phyloP scores from a whole-genome alignment of 2,113 vertebrate genomes.

The Puntigrus tetrazona region DNA sequence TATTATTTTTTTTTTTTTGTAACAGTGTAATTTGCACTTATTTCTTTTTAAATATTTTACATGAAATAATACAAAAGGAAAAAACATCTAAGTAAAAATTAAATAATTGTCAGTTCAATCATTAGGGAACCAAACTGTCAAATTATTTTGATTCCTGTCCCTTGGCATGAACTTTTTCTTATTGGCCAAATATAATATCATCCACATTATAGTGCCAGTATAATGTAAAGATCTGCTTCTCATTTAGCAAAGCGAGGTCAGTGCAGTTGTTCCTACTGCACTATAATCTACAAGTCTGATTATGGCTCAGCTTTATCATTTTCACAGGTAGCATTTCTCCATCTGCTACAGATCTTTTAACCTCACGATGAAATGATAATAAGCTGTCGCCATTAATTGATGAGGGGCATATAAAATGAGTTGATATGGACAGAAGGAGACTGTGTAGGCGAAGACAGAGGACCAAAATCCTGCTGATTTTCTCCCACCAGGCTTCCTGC shows the following conservation, averaged over 20 bases:
- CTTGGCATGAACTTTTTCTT: conserved; percentile 10
- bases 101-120: neutral
- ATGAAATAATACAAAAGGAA: neutral
- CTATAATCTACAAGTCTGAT: conserved; percentile 28
- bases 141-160: neutral
- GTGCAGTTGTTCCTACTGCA: neutral
- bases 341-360: conserved; percentile 25
- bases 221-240: neutral
- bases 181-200: neutral
- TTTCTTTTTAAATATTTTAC: neutral
- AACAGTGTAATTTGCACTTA: neutral
- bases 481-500: conserved; percentile 38
- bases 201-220: neutral
- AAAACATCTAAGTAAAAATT: neutral
- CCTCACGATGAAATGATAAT: conserved; percentile 46
- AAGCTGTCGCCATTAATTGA: conserved; percentile 49
- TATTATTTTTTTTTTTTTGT: too few relatives aligned
- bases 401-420: conserved; percentile 40
- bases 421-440: conserved; percentile 34
- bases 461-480: conserved; percentile 46
- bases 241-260: neutral
- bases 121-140: neutral
- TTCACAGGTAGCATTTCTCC: conserved; percentile 26
- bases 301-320: conserved; percentile 15
- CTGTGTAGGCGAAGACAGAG: conserved; percentile 40